These are phyloP conservation scores for Coptodon bakossiorum DNA, from an alignment of 2,113 vertebrate species.

Conservation along the genomic window DNA sequence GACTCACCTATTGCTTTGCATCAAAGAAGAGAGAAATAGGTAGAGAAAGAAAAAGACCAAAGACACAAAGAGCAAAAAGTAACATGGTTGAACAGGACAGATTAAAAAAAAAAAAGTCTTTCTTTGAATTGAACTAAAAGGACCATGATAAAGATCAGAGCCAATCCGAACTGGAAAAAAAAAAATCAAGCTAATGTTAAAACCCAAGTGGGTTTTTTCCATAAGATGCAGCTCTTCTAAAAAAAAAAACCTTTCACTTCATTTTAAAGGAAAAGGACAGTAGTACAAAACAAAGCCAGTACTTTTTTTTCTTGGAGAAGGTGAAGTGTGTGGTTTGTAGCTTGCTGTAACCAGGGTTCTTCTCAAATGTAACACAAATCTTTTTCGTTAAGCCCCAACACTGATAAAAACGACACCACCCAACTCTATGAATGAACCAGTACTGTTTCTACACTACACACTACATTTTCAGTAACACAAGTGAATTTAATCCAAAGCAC, in stretches of 20 bases:
- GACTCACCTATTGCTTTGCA: slow-evolving; percentile 43
- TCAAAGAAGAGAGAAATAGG: slow-evolving; percentile 28
- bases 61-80: slow-evolving; percentile 20
- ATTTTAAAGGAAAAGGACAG: neutral
- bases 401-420: neutral
- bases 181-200: slow-evolving; percentile 14
- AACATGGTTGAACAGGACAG: slow-evolving; percentile 28
- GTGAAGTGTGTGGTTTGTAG: neutral
- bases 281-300: neutral
- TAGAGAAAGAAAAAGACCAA: neutral
- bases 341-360: neutral
- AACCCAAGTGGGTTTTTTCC: neutral
- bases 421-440: neutral
- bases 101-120: slow-evolving; percentile 28
- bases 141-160: slow-evolving; percentile 54
- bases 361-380: neutral
- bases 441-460: neutral
- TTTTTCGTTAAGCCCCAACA: neutral
- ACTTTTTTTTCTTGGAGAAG: neutral
- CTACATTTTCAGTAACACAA: neutral
- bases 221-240: neutral
- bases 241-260: neutral
- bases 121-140: slow-evolving; percentile 31
- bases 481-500: neutral
- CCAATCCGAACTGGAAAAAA: neutral